Base-by-base conservation (phyloP, 1,140 invertebrate species). In the Sitodiplosis mosellana region DNA sequence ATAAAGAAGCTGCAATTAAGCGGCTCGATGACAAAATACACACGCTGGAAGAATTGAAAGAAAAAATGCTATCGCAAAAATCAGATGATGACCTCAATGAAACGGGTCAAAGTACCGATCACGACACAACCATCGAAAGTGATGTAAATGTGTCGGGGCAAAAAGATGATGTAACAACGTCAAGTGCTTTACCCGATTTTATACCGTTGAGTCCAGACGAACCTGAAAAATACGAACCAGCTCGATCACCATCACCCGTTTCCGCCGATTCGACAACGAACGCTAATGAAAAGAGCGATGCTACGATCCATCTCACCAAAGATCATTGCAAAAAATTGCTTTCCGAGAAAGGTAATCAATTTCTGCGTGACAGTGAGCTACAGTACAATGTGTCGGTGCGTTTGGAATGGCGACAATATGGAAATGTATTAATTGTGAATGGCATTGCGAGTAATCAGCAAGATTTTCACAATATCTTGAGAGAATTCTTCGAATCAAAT, bases 381-480 rank as follows among this genome's bases (percentile, higher is more conserved):
- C 63, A 63, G 52, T 63, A 63, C 48, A 60, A 70, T 45, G 58
- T 72, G 1, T 59, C 51, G 33, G 55, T 69, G 2, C 58, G 55
- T 6, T 54, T 64, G 46, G 59, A 69, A 46, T 61, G 58, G 21
- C 55, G 59, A 10, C 56, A 63, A 1, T 61, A 61, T 33, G 61
- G 61, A 38, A 59, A 64, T 45, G 63, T 69, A 15, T 52, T 73
- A 18, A 63, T 60, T 17, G 69, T 73, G 17, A 66, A 61, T 51
- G 71, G 71, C 1, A 58, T 65, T 12, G 56, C 66, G 12, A 58
- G 53, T 7, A 56, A 70, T 51, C 70, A 72, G 48, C 66, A 71
- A 27, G 59, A 64, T 47, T 67, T 73, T 46, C 71, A 72, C 38
- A 22, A 55, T 0, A 59, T 61, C 46, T 53, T 73, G 0, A 48